Evolutionary conservation across 2,888 invertebrate genomes (phyloP), one percentile per base, ranked within the genome.

Genomic region (Conomelus anceps): DNA sequence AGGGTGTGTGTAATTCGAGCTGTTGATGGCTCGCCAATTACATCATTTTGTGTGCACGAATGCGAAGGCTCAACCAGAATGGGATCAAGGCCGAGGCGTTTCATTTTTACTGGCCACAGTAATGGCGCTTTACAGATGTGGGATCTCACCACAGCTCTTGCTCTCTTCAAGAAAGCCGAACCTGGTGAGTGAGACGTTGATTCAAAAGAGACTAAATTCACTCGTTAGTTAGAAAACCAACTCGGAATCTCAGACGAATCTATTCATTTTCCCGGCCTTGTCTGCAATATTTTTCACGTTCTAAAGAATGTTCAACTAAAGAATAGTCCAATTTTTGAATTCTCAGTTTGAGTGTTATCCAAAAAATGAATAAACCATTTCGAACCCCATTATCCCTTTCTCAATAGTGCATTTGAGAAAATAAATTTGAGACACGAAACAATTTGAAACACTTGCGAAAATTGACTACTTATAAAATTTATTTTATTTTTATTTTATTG

Each of bases 41-140:
- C 98, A 89, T 98, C 98, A 22, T 99, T 99, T 94, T 98, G 97
- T 93, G 98, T 99, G 17, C 99, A 99, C 92, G 99, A 99, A 93
- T 99, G 99, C 93, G 99, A 99, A 93, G 99, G 99, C 0, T 98
- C 98, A 0, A 97, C 98, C 92, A 95, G 99, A 22, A 97, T 98
- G 97, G 98, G 98, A 0, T 97, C 97, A 13, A 94, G 97, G 89
- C 98, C 98, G 9, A 94, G 98, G 4, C 94, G 99, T 85, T 96
- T 98, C 92, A 96, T 99, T 92, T 96, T 99, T 91, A 98, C 98
- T 24, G 99, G 98, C 0, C 98, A 98, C 93, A 96, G 97, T 84
- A 98, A 97, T 91, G 98, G 99, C 87, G 97, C 97, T 85, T 96
- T 98, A 90, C 98, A 98, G 94, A 98, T 99, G 97, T 99, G 99